Evolutionary conservation across 2,113 vertebrate species (phyloP).

Genomic region (Hemiprocne comata): DNA sequence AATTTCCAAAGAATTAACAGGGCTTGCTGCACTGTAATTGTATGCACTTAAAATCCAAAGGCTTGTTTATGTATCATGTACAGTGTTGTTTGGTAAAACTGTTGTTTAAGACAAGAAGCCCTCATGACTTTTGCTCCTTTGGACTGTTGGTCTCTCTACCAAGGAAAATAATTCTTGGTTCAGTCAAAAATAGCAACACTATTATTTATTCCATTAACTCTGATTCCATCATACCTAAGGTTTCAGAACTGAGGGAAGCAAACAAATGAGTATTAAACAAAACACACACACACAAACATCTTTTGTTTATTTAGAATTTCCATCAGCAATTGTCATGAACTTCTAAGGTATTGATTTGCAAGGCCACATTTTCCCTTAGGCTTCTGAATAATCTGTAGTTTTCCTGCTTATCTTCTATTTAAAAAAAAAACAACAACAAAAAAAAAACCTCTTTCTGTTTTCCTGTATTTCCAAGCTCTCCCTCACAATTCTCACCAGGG

Average conservation of each 20-base stretch:
- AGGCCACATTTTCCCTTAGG: not conserved
- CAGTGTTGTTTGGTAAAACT: not conserved
- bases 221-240: not conserved
- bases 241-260: not conserved
- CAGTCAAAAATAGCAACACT: not conserved
- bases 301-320: not conserved
- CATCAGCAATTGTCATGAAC: not conserved
- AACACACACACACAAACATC: not conserved
- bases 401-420: not conserved
- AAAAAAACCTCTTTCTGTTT: not conserved
- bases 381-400: not conserved
- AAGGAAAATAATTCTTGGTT: not conserved
- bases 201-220: not conserved
- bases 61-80: not conserved
- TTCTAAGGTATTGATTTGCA: not conserved
- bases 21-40: not conserved
- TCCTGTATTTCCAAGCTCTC: not conserved
- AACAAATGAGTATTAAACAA: not conserved
- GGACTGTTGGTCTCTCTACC: not conserved
- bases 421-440: too few species aligned
- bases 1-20: not conserved
- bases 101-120: not conserved
- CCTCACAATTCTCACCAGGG: not conserved
- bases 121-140: not conserved
- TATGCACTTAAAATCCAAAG: not conserved